Evolutionary conservation across 2,888 invertebrate species (phyloP), one percentile per base, ranked within the genome.

Genomic region (Ornithoptera alexandrae): DNA sequence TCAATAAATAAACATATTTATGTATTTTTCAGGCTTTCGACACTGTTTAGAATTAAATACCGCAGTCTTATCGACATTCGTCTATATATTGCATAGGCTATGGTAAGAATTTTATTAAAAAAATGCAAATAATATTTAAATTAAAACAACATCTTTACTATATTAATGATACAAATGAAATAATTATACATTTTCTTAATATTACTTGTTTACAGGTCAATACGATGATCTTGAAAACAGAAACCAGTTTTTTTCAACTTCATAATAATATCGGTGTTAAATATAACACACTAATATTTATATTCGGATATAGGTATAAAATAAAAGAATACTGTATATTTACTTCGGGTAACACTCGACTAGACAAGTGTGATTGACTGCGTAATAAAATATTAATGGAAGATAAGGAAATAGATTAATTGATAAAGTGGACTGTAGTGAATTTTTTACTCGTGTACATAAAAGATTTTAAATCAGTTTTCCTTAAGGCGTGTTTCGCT

Each of bases 361-460:
- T 46, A 65, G 57, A 65, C 18, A n/a, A 50, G 57, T 62, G 53
- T 65, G 18, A 68, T 46, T 24, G 65, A 65, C 30, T 62, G 50
- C 53, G 46, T 66, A 50, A 36, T 50, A 65, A 57, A 50, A 17
- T 18, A 20, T 57, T 60, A 36, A 68, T 24, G 1, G 24, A 30
- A 30, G 8, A 22, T 61, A 67, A 42, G 59, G 7, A 39, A 69
- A 30, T 46, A n/a, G 50, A 42, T 39, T 17, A 30, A 62, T 36
- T 4, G 30, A 62, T 58, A 62, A 62, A 58, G 57, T 1, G 39
- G 62, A 66, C 22, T 30, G 89, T 90, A 90, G 90, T 86, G 84
- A 84, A 84, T 91, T 91, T 91, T 91, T 86, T 90, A 92, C 89
- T 84, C 91, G 91, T 92, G 91, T 82, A 90, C 88, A 90, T 70